These are phyloP conservation scores for Noctilio leporinus DNA, from an alignment of 2,113 vertebrate genomes.

Conservation along the genomic window DNA sequence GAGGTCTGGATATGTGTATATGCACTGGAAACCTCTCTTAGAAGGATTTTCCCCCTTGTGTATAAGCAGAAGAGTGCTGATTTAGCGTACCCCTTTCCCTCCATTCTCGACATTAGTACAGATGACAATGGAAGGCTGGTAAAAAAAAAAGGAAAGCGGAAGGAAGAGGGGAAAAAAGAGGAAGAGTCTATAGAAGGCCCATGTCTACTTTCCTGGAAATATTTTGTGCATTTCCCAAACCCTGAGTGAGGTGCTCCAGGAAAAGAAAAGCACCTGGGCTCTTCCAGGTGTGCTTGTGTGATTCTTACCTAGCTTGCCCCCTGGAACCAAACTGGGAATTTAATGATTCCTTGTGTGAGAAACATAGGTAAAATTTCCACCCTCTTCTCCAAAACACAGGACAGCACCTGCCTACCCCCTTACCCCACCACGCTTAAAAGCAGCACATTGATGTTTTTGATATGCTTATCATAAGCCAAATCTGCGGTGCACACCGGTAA, in stretches of 20 bases:
- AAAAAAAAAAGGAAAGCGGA: slow-evolving; percentile 23
- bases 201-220: slow-evolving; percentile 28
- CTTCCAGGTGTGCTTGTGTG: not conserved
- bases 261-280: not conserved
- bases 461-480: slow-evolving; percentile 9
- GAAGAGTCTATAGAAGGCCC: slow-evolving; percentile 1
- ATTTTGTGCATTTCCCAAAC: slow-evolving; percentile 11
- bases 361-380: not conserved
- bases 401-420: no score
- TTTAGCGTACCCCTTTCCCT: not conserved
- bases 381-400: not conserved
- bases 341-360: not conserved
- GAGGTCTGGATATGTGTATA: not conserved
- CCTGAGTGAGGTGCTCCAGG: not conserved
- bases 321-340: not conserved
- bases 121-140: not conserved
- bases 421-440: not conserved
- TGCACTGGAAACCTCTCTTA: not conserved
- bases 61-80: not conserved
- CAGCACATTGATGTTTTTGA: not conserved
- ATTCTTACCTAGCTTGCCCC: not conserved
- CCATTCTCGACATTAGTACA: not conserved
- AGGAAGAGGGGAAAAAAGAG: slow-evolving; percentile 48
- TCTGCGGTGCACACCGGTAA: slow-evolving; percentile 49
- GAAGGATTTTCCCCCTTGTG: not conserved